A percentile compares a stretch with the other conserved stretches of the same genome.
These are phyloP conservation scores for Tromatobia lineatoria DNA, from an alignment of 2,888 invertebrate species.

Conservation along the genomic window DNA sequence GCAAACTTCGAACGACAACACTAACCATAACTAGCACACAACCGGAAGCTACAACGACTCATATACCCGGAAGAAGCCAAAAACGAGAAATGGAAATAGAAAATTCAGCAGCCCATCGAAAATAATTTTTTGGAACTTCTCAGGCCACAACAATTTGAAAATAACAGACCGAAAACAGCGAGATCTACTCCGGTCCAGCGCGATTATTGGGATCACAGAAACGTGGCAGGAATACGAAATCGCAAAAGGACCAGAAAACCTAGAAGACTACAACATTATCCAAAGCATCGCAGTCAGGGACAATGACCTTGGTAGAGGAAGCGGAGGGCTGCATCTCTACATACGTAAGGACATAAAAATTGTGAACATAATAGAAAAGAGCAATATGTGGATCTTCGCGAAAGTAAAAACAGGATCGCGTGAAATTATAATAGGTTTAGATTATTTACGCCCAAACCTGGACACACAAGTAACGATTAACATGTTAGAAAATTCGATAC, in stretches of 20 bases:
- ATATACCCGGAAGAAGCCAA: background rate
- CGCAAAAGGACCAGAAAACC: background rate
- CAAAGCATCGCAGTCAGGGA: background rate
- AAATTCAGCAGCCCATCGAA: background rate
- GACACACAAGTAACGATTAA: no score
- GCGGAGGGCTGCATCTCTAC: background rate
- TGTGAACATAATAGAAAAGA: background rate
- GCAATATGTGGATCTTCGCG: no score
- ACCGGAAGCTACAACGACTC: background rate
- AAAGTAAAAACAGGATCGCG: no score
- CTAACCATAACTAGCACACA: background rate
- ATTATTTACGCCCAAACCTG: no score
- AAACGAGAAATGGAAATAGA: background rate
- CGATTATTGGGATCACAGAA: slow-evolving; percentile 11
- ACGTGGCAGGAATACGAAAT: background rate
- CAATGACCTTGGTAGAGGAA: slow-evolving; percentile 6
- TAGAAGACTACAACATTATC: background rate
- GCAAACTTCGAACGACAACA: background rate
- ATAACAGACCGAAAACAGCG: background rate
- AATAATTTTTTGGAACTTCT: background rate
- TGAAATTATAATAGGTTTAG: no score
- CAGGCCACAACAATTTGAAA: background rate
- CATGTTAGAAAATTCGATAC: no score
- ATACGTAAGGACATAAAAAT: no score
- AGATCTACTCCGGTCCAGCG: background rate